Evolutionary conservation across 2,888 invertebrate genomes (phyloP).

Genomic region (Nemurella pictetii): DNA sequence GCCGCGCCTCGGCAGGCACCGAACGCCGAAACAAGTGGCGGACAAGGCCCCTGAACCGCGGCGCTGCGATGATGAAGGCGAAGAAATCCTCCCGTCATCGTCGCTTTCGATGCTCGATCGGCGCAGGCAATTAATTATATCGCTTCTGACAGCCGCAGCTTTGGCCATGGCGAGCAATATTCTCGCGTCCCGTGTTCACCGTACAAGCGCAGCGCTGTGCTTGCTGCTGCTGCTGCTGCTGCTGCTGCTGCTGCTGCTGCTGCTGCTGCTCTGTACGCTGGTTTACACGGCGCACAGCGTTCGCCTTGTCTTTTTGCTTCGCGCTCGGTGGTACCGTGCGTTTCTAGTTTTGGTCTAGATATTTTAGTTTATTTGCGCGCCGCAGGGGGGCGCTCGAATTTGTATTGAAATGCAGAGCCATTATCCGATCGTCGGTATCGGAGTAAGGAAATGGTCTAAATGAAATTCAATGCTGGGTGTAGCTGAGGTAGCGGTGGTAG

Average conservation of each 20-base stretch:
- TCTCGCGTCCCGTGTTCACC: too few relatives aligned
- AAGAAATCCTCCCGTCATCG: conserved; percentile 35
- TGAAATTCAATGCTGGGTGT: background rate
- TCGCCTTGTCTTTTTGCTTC: background rate
- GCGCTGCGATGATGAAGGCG: conserved; percentile 24
- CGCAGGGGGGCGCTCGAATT: background rate
- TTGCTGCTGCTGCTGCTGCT: too few relatives aligned
- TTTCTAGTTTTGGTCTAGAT: background rate
- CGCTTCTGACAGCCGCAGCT: conserved; percentile 20
- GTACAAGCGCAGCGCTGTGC: too few relatives aligned
- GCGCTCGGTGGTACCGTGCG: background rate
- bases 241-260: too few relatives aligned
- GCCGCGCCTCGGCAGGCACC: too few relatives aligned
- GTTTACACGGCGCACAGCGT: too few relatives aligned
- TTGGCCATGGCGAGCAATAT: background rate
- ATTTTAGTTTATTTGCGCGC: background rate
- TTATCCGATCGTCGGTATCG: background rate
- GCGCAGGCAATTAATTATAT: conserved; percentile 34
- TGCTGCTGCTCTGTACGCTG: too few relatives aligned
- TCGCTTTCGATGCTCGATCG: background rate
- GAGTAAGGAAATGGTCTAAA: background rate
- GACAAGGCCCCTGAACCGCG: too few relatives aligned
- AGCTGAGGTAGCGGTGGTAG: too few relatives aligned
- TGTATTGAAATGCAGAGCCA: background rate
- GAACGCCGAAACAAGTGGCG: too few relatives aligned